phyloP scores from a whole-genome alignment of 2,113 vertebrate species.

The Indri indri region DNA sequence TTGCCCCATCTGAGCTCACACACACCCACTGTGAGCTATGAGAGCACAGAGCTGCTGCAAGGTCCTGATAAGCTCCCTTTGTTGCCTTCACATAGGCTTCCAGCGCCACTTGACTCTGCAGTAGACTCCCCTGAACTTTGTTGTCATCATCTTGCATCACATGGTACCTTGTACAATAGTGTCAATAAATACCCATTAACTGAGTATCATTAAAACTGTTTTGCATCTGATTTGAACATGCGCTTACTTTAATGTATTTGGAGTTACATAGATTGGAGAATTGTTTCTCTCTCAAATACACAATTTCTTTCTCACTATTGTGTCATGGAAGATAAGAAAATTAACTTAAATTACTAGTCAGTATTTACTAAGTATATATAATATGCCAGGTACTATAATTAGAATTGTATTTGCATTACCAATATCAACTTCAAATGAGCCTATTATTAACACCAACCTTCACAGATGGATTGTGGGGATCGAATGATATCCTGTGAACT shows the following conservation, averaged over 20 bases:
- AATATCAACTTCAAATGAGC: conserved; percentile 19
- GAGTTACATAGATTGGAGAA: not conserved
- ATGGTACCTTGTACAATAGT: not conserved
- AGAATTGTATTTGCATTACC: not conserved
- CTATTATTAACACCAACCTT: conserved; percentile 30
- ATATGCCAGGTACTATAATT: conserved; percentile 35
- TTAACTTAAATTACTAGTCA: conserved; percentile 54
- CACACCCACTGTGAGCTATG: not conserved
- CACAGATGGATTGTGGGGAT: not conserved
- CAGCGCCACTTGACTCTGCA: fast-evolving
- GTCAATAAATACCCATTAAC: not conserved
- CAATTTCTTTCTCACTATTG: not conserved
- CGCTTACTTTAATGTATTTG: not conserved
- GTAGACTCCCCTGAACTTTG: not conserved
- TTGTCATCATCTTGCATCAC: not conserved
- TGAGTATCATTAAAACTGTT: not conserved
- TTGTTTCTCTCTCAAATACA: conserved; percentile 45
- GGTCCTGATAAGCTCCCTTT: not conserved
- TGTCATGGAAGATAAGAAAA: conserved; percentile 48
- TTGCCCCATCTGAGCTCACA: not conserved
- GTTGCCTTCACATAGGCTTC: not conserved
- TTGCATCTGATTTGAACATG: not conserved
- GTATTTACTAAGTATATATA: conserved; percentile 53
- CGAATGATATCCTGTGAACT: not conserved
- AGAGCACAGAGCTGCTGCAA: not conserved